Evolutionary conservation across 2,888 invertebrate genomes (phyloP), one percentile per base, ranked within the genome.

Genomic region (Choristoneura rosaceana): DNA sequence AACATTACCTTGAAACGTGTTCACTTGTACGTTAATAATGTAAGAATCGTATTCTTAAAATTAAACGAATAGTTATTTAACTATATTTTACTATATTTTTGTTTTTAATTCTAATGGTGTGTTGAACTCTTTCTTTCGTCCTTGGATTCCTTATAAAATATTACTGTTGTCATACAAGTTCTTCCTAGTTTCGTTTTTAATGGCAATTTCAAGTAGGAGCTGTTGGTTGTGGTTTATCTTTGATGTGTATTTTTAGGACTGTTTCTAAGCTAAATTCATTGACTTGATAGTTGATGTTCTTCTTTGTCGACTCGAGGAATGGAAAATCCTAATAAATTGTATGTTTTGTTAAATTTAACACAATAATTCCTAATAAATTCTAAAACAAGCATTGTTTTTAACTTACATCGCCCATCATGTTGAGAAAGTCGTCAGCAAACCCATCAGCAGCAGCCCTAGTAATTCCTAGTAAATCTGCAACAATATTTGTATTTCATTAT

Each of bases 391-490:
- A 38, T 38, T 38, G 38, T 38, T 38, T 3, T 38, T 38, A 78
- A 89, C 91, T 90, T 83, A 92, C 92, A 43, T 43, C 43, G 38
- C 83, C 87, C 89, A 92, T 91, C 91, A 90, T 89, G 69, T 90
- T 84, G 10, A 91, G 83, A 73, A 91, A 92, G 66, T 90, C 86
- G 73, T 91, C 91, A 3, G 87, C 79, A 74, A 89, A 90, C 9
- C 82, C 85, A 77, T 86, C 87, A 86, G 81, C 38, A 7, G 81
- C 38, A 7, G 17, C 52, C 17, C 17, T 52, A 43, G n/a, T 34
- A 14, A 50, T 38, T 38, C 33, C n/a, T 12, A 58, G 34, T 33
- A 71, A 25, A 38, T 71, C 71, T 71, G 67, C 25, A 71, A 68
- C 67, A 68, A 64, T 25, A 7, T 38, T 38, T 7, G 5, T 38